A percentile compares a stretch with the other conserved stretches of the same genome.
Conservation (phyloP, 1,140 invertebrate genomes). For the Chironomus striatipennis region DNA sequence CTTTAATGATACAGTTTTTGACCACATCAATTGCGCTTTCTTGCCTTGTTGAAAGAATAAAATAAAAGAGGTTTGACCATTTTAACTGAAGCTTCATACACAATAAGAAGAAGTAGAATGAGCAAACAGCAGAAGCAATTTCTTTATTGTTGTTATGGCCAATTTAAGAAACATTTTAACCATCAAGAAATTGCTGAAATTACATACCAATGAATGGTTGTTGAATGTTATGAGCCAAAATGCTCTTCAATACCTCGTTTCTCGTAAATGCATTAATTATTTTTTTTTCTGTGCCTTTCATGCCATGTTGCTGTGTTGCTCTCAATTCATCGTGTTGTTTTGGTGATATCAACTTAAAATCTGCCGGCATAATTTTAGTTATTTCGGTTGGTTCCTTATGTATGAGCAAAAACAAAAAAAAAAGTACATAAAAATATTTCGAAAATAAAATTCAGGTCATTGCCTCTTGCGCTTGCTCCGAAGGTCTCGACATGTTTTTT, state of each 20-base stretch:
- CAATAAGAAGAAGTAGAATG: not conserved
- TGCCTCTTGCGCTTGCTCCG: not conserved
- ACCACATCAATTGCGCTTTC: too few species aligned
- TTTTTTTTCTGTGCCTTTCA: not conserved
- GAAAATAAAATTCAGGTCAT: conserved; percentile 7
- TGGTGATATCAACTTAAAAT: conserved; percentile 13
- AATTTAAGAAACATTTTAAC: not conserved
- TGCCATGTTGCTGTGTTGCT: not conserved
- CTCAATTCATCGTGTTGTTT: not conserved
- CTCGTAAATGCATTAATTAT: conserved; percentile 8
- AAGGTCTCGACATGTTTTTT: not conserved
- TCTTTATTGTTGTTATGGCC: not conserved
- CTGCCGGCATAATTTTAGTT: not conserved
- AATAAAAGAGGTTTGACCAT: not conserved
- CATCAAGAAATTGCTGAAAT: not conserved
- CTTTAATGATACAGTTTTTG: too few species aligned
- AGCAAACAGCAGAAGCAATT: not conserved
- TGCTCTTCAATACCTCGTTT: not conserved
- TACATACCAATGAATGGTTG: not conserved
- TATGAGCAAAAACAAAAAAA: not conserved
- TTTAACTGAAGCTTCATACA: not conserved
- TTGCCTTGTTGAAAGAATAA: too few species aligned
- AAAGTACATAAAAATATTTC: not conserved
- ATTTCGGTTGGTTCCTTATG: not conserved
- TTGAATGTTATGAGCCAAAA: too few species aligned